These are phyloP conservation scores for Brachionus calyciflorus DNA, from an alignment of 1,140 invertebrate species.

Conservation along the genomic window DNA sequence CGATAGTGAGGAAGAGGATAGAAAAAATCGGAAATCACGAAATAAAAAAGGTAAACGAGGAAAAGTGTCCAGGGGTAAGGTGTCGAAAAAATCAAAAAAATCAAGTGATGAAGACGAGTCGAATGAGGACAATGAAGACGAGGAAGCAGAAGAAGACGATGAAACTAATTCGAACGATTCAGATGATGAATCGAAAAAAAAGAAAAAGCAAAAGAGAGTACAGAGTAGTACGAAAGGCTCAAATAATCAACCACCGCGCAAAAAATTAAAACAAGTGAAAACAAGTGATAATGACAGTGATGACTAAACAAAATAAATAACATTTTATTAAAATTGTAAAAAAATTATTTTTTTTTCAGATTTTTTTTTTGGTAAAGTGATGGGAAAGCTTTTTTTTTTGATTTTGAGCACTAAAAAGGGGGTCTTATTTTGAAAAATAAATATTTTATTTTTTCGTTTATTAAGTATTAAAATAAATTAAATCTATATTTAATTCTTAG, in stretches of 20 bases:
- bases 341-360: too few species aligned
- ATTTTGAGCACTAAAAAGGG: too few species aligned
- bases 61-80: neutral
- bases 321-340: too few species aligned
- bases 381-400: too few species aligned
- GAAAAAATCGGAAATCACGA: neutral
- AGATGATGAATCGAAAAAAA: neutral
- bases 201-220: conserved; percentile 30
- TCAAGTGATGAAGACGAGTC: conserved; percentile 9
- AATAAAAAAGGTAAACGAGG: conserved; percentile 5
- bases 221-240: conserved; percentile 4
- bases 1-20: conserved; percentile 26
- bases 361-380: too few species aligned
- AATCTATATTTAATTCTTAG: too few species aligned
- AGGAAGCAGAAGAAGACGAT: neutral
- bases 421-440: too few species aligned
- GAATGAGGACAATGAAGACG: conserved; percentile 3
- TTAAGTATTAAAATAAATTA: too few species aligned
- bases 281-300: conserved; percentile 39
- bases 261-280: conserved; percentile 34
- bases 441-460: too few species aligned
- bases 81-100: neutral
- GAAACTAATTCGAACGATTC: neutral
- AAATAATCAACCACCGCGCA: conserved; percentile 33
- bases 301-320: too few species aligned